phyloP scores from a whole-genome alignment of 2,888 invertebrate species.

The Temnothorax rugatulus region DNA sequence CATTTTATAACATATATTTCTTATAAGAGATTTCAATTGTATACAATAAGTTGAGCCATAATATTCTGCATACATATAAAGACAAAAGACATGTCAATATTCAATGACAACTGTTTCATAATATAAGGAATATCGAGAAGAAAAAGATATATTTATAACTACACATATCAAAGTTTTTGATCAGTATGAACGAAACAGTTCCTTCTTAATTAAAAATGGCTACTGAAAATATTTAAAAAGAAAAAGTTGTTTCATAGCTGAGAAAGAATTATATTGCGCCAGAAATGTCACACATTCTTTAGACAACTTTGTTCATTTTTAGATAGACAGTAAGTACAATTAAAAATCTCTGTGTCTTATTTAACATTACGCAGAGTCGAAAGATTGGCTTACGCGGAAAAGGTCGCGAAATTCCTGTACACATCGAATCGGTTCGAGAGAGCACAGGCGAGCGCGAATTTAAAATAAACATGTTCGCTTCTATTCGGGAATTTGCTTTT shows the following conservation, averaged over 20 bases:
- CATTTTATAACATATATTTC: background rate
- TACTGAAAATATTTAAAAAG: background rate
- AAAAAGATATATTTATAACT: background rate
- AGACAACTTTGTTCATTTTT: background rate
- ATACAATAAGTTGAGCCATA: background rate
- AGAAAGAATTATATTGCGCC: background rate
- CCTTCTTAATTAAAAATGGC: background rate
- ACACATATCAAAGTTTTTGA: background rate
- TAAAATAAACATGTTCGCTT: constrained; percentile 46
- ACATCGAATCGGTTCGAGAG: constrained; percentile 26
- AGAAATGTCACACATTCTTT: background rate
- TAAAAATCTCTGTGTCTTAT: background rate
- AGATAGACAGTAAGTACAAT: background rate
- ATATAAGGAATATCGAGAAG: background rate
- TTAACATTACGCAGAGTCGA: background rate
- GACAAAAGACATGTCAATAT: background rate
- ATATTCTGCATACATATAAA: constrained; percentile 5
- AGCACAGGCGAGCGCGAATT: constrained; percentile 45
- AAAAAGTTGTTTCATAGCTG: background rate
- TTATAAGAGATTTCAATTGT: background rate
- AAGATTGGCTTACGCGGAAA: background rate
- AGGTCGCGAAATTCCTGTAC: constrained; percentile 2
- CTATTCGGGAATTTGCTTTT: constrained; percentile 43
- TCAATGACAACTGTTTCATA: background rate
- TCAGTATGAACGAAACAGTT: background rate